phyloP scores from a whole-genome alignment of 2,113 vertebrate species.

The Scatophagus argus region DNA sequence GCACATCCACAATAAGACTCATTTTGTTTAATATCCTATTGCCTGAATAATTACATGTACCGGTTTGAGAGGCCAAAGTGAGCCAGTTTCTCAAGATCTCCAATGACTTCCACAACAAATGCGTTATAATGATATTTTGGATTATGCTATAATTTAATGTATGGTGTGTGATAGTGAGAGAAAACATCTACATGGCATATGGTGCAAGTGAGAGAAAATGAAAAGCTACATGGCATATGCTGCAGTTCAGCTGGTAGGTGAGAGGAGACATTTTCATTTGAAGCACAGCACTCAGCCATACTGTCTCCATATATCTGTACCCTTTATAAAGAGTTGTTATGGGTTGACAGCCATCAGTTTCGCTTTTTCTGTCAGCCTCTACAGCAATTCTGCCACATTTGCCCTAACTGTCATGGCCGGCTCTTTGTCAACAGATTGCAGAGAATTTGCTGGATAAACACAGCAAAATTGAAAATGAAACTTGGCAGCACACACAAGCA shows the following conservation, averaged over 20 bases:
- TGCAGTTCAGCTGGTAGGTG: conserved; percentile 28
- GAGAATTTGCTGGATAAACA: conserved; percentile 77
- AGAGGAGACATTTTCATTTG: conserved; percentile 19
- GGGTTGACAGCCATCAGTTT: conserved; percentile 71
- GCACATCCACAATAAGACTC: conserved; percentile 46
- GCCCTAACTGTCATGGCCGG: conserved; percentile 65
- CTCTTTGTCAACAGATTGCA: conserved; percentile 78
- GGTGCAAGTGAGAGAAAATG: conserved; percentile 18
- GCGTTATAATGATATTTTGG: conserved; percentile 6
- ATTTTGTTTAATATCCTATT: conserved; percentile 46
- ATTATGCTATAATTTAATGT: conserved; percentile 28
- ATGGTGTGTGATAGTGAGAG: conserved; percentile 34
- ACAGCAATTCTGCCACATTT: conserved; percentile 63
- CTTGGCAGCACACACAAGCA: conserved; percentile 54
- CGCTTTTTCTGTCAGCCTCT: conserved; percentile 58
- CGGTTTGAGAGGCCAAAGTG: conserved; percentile 10
- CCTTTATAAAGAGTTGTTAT: conserved; percentile 48
- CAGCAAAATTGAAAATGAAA: conserved; percentile 77
- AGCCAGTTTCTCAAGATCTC: neutral
- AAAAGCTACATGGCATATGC: conserved; percentile 33
- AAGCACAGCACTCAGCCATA: conserved; percentile 21
- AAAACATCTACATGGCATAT: conserved; percentile 31
- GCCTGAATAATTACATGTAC: conserved; percentile 25
- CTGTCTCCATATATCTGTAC: conserved; percentile 31
- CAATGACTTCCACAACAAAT: neutral